Percentiles rank a stretch among this genome's conserved stretches.
Conservation (phyloP, 2,797 vertebrate species). For the Luscinia megarhynchos region DNA sequence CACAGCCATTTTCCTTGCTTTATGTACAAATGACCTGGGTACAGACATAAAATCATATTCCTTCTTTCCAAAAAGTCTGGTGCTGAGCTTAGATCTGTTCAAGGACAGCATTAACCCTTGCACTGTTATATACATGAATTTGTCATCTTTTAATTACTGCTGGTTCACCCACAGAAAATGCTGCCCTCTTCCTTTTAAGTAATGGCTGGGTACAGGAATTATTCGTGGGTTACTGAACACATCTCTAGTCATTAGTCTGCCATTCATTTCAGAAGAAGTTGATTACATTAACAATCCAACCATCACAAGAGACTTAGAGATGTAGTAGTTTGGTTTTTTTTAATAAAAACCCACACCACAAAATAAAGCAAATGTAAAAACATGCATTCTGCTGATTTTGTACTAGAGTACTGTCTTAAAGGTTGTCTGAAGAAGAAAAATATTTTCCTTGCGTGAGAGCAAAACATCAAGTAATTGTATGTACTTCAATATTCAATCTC, state of each 20-base stretch:
- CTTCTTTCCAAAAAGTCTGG: not conserved
- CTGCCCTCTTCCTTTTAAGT: conserved; percentile 1
- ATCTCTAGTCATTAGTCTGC: conserved; percentile 54
- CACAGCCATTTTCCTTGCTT: not conserved
- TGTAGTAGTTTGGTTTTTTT: not conserved
- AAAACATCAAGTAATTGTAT: not conserved
- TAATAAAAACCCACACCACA: not conserved
- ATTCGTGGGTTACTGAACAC: conserved; percentile 45
- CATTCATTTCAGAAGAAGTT: not conserved
- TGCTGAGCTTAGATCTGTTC: not conserved
- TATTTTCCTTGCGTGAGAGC: not conserved
- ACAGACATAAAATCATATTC: not conserved
- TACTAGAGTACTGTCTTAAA: not conserved
- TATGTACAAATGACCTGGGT: not conserved
- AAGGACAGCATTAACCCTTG: not conserved
- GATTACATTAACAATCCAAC: conserved; percentile 43
- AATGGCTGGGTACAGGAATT: conserved; percentile 12
- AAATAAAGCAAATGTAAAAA: not conserved
- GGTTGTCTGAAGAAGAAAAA: not conserved
- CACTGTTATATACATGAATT: conserved; percentile 19
- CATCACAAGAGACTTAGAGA: not conserved
- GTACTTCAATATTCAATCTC: not conserved
- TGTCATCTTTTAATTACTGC: conserved; percentile 15
- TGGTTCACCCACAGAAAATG: conserved; percentile 3
- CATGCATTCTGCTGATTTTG: not conserved